A percentile compares a stretch with the other conserved stretches of the same genome.
phyloP scores from a whole-genome alignment of 1,140 invertebrate species.

The Scaptodrosophila lebanonensis region DNA sequence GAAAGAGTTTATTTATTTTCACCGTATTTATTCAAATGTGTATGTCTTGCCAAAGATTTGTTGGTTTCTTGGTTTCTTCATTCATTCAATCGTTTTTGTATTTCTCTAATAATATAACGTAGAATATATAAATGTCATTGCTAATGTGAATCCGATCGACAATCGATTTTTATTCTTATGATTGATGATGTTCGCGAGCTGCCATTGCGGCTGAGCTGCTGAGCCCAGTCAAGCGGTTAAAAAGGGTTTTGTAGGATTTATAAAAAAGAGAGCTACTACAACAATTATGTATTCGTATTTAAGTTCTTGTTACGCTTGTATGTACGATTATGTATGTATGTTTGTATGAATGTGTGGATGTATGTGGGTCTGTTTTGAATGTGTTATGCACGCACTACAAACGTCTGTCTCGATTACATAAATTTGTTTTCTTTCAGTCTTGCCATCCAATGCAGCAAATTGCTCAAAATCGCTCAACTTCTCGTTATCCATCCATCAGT shows the following conservation, averaged over 20 bases:
- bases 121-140: conserved; percentile 64
- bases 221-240: conserved; percentile 51
- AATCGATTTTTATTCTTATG: conserved; percentile 32
- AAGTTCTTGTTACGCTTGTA: conserved; percentile 17
- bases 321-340: conserved; percentile 5
- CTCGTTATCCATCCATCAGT: conserved; percentile 40
- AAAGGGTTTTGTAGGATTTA: conserved; percentile 27
- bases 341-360: conserved; percentile 32
- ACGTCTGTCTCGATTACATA: conserved; percentile 43
- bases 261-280: conserved; percentile 71
- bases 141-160: conserved; percentile 50
- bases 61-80: conserved; percentile 36
- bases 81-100: conserved; percentile 47
- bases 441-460: conserved; percentile 21
- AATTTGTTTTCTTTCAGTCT: conserved; percentile 49
- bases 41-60: conserved; percentile 31
- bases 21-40: conserved; percentile 44
- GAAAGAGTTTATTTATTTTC: conserved; percentile 51
- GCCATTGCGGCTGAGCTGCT: conserved; percentile 24
- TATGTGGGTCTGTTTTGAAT: conserved; percentile 18
- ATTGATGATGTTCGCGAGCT: conserved; percentile 8
- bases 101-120: conserved; percentile 46
- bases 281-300: conserved; percentile 53
- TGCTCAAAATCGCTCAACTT: conserved; percentile 43
- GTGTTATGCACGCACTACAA: conserved; percentile 60